Base-by-base conservation (phyloP, 2,113 vertebrate genomes). In the Anoura caudifer region DNA sequence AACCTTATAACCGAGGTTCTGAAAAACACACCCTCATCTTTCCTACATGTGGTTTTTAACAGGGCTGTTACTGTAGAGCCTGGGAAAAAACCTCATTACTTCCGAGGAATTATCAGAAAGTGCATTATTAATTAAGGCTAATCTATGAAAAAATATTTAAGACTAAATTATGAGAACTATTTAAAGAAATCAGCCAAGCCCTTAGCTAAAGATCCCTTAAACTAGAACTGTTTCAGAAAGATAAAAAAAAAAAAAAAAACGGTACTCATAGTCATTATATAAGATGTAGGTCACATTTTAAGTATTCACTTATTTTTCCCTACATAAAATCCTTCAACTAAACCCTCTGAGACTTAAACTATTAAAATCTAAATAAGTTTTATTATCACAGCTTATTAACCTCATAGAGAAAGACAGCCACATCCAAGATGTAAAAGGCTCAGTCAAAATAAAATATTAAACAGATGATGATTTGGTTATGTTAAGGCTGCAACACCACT, bases 241-340 rank as follows among this genome's bases (percentile, higher is more conserved):
- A n/a, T n/a, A n/a, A n/a, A n/a, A n/a, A n/a, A n/a, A n/a, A n/a
- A n/a, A n/a, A n/a, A 19, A 70, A 75, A 43, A 52, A 41, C 10
- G 52, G 61, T 41, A 83, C 63, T 31, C 50, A 70, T 52, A 31
- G 14, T 69, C 52, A 87, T 95, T 96, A 96, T 79, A 13, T 95
- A 97, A 98, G 94, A 98, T 96, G 80, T 91, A 84, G 95, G 94
- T 97, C 96, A 88, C 56, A 59, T 8, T 69, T 0, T 54, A 91
- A 52, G 67, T 33, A 79, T 56, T 81, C 86, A 20, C 16, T 80
- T 47, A 45, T 26, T 33, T 54, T 56, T 69, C 45, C 45, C 81
- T 82, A 50, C 10, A 41, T 77, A 85, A 92, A 94, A 81, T 47
- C 69, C 41, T 86, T 94, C 87, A 90, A 19, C 65, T 3, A 38